phyloP scores from a whole-genome alignment of 2,888 invertebrate species.

The Rotaria magnacalcarata region DNA sequence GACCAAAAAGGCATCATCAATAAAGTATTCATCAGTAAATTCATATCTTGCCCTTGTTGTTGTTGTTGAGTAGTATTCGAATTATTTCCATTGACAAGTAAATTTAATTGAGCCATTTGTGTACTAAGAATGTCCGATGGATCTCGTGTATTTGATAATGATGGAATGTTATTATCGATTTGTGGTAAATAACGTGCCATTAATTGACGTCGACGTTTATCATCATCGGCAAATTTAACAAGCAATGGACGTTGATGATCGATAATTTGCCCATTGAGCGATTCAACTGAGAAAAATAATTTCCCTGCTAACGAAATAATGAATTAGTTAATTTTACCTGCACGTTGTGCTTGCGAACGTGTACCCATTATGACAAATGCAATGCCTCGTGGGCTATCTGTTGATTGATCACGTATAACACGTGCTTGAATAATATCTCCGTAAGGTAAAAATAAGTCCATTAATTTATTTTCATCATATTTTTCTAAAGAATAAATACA shows the following conservation, averaged over 20 bases:
- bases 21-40: not conserved
- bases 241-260: slow-evolving; percentile 37
- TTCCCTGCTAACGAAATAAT: too few relatives aligned
- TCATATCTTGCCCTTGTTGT: slow-evolving; percentile 4
- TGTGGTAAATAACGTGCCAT: not conserved
- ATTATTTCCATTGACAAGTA: not conserved
- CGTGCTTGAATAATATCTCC: slow-evolving; percentile 46
- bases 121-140: not conserved
- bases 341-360: slow-evolving; percentile 41
- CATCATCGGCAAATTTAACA: slow-evolving; percentile 45
- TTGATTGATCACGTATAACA: slow-evolving; percentile 43
- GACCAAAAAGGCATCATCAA: slow-evolving; percentile 21
- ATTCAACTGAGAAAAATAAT: not conserved
- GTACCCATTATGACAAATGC: slow-evolving; percentile 46
- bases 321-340: slow-evolving; percentile 4
- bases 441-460: slow-evolving; percentile 37
- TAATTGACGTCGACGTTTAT: slow-evolving; percentile 14
- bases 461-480: slow-evolving; percentile 41
- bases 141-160: not conserved
- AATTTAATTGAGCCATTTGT: slow-evolving; percentile 17
- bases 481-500: not conserved
- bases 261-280: not conserved
- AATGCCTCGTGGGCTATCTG: slow-evolving; percentile 40
- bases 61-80: not conserved
- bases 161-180: not conserved